Conservation (phyloP, 2,888 invertebrate species). For the Melitaea athalia region DNA sequence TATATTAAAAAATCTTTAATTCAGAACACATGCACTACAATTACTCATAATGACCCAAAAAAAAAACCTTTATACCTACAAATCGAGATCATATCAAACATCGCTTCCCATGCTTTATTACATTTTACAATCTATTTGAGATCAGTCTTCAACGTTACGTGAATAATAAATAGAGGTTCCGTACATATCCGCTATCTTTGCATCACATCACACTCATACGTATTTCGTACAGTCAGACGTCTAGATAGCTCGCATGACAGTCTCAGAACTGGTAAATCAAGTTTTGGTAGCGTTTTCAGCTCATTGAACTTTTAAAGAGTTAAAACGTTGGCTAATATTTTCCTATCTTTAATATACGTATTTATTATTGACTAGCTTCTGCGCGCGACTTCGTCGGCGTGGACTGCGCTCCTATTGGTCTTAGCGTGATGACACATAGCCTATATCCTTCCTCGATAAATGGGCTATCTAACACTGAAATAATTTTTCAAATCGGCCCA, state of each 20-base stretch:
- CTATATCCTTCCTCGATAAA: too few species aligned
- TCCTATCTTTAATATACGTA: slow-evolving; percentile 15
- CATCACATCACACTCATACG: slow-evolving; percentile 15
- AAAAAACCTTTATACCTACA: not conserved
- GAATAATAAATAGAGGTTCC: slow-evolving; percentile 8
- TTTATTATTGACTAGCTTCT: not conserved
- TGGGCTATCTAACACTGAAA: too few species aligned
- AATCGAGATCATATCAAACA: not conserved
- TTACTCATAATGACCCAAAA: not conserved
- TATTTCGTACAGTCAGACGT: slow-evolving; percentile 38
- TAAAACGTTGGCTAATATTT: slow-evolving; percentile 39
- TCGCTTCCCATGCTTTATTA: not conserved
- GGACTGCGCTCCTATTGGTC: too few species aligned
- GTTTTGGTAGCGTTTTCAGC: slow-evolving; percentile 57
- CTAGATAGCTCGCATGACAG: slow-evolving; percentile 48
- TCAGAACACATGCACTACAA: not conserved
- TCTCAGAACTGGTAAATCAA: slow-evolving; percentile 60
- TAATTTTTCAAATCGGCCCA: too few species aligned
- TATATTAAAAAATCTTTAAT: too few species aligned
- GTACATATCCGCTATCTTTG: slow-evolving; percentile 21
- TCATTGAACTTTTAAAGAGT: slow-evolving; percentile 50
- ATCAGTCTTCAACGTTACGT: slow-evolving; percentile 3
- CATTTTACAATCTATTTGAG: not conserved
- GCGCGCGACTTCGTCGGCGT: too few species aligned
- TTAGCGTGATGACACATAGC: too few species aligned